These are phyloP conservation scores for Hylyphantes graminicola DNA, from an alignment of 1,140 invertebrate genomes.

Conservation along the genomic window DNA sequence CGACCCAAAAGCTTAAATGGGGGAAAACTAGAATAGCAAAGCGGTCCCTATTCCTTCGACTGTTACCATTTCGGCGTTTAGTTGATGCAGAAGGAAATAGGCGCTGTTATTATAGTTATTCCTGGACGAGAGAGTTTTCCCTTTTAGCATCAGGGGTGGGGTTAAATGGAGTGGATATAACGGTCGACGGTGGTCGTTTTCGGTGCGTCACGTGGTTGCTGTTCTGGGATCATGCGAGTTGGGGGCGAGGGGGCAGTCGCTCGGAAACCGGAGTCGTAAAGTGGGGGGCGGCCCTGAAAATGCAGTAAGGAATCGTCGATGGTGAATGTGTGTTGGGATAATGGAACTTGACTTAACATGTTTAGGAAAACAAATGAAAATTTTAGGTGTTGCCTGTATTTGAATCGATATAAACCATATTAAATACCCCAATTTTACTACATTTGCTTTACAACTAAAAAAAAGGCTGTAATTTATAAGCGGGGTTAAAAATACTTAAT, in stretches of 20 bases:
- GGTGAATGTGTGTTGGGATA: neutral
- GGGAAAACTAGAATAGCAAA: neutral
- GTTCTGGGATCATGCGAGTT: neutral
- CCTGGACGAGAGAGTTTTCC: neutral
- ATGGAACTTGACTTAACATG: neutral
- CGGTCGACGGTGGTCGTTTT: constrained; percentile 51
- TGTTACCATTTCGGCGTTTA: constrained; percentile 43
- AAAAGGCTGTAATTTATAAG: too few relatives aligned
- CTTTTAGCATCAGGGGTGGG: constrained; percentile 24
- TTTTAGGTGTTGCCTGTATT: too few relatives aligned
- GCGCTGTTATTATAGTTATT: constrained; percentile 53
- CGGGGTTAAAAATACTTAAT: too few relatives aligned
- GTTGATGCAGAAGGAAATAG: constrained; percentile 12
- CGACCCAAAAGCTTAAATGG: neutral
- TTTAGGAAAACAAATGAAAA: too few relatives aligned
- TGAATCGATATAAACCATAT: too few relatives aligned
- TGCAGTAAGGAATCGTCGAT: neutral
- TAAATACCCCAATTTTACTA: too few relatives aligned
- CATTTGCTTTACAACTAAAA: too few relatives aligned
- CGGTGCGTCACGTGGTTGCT: constrained; percentile 55
- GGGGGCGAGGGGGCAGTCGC: constrained; percentile 6
- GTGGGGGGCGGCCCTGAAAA: constrained; percentile 10
- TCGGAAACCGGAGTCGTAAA: constrained; percentile 24
- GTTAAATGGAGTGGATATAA: constrained; percentile 59
- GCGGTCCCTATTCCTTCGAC: constrained; percentile 5